Evolutionary conservation across 2,888 invertebrate species (phyloP).

Genomic region (Geophilus truncorum): DNA sequence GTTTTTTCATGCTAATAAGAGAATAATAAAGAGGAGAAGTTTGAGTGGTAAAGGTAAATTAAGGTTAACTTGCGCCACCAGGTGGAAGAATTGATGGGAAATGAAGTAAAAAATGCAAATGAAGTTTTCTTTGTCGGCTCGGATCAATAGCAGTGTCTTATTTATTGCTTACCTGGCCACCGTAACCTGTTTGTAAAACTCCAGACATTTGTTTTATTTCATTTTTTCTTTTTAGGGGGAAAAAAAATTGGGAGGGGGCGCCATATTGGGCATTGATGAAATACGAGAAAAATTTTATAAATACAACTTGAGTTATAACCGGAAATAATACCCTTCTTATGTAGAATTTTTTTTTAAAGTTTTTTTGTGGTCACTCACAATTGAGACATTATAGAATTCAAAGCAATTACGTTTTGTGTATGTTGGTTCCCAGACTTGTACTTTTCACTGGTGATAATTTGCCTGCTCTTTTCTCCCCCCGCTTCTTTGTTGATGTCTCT

Average conservation of each 20-base stretch:
- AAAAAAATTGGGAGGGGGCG: too few species aligned
- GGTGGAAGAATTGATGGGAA: slow-evolving; percentile 1
- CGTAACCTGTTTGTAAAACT: not conserved
- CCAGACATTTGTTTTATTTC: not conserved
- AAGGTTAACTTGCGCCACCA: not conserved
- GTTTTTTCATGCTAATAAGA: too few species aligned
- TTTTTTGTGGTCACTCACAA: not conserved
- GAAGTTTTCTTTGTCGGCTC: slow-evolving; percentile 4
- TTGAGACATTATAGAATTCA: not conserved
- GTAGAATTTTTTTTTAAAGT: too few species aligned
- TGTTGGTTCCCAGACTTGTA: not conserved
- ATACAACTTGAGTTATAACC: too few species aligned
- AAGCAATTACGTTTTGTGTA: not conserved
- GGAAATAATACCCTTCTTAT: too few species aligned
- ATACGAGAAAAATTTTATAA: too few species aligned
- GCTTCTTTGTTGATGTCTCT: not conserved
- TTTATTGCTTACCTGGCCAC: not conserved
- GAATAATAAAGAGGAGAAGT: not conserved
- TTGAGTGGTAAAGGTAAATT: not conserved
- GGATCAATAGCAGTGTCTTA: slow-evolving; percentile 12
- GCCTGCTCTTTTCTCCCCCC: not conserved
- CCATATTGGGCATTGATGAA: slow-evolving; percentile 11
- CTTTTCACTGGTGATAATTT: not conserved
- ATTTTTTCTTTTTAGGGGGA: too few species aligned
- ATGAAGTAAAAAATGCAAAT: not conserved